Evolutionary conservation across 2,888 invertebrate species (phyloP), one percentile per base, ranked within the genome.

Genomic region (Brachylomia viminalis): DNA sequence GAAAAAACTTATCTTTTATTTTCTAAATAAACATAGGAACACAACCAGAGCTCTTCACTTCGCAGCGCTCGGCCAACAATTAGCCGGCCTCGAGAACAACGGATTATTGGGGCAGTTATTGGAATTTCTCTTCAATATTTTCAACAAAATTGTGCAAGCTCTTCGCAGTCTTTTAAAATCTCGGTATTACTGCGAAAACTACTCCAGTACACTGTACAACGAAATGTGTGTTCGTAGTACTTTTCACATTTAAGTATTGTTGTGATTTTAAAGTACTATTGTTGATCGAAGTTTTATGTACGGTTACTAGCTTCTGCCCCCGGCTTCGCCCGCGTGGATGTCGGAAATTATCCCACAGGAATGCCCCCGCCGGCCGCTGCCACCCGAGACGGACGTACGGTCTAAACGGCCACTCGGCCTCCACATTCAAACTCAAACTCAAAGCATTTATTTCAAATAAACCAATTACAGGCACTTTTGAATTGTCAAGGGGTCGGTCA

Each of bases 81-180:
- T 64, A 62, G 82, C 42, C 11, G 45, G 23, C 23, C 0, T 64
- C 11, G 2, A 30, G 23, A 64, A 64, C 62, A 49, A 82, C 13
- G 13, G 17, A 11, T 38, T 56, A 75, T 42, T 62, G 27, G 8
- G 38, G 2, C 47, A 20, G 30, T 42, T 81, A 47, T 62, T 56
- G 30, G 54, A 62, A 64, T 54, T 49, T 56, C 70, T 49, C 68
- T 54, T 58, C 52, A 47, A 71, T 67, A 68, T 72, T 79, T 83
- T 62, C 52, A 20, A 49, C 27, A 20, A 69, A 68, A 72, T 30
- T 45, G 64, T 59, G 20, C 27, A 49, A 69, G 33, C 72, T 79
- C 27, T 72, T 68, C n/a, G 42, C 54, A 27, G 68, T 54, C 42
- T 72, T 62, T 47, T 72, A 49, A 67, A 83, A 20, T n/a, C 59